Evolutionary conservation across 2,113 vertebrate species (phyloP).

Genomic region (Pangasianodon hypophthalmus): DNA sequence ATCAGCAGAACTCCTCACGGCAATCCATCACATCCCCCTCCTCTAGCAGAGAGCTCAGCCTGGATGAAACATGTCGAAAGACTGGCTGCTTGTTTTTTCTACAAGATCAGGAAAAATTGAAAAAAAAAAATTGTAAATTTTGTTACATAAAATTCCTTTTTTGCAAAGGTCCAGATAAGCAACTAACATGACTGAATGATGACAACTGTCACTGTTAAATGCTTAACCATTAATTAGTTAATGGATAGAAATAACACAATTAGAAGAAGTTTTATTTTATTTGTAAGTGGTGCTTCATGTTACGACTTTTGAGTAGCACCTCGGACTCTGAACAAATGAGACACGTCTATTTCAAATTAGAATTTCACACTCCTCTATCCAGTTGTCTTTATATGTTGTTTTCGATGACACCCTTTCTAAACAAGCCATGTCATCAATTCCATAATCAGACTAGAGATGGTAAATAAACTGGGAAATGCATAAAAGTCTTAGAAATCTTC

Average conservation of each 20-base stretch:
- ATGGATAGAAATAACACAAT: not conserved
- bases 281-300: not conserved
- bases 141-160: not conserved
- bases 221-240: not conserved
- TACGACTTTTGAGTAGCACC: not conserved
- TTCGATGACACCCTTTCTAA: not conserved
- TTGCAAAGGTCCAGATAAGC: not conserved
- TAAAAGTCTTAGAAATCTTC: not conserved
- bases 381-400: not conserved
- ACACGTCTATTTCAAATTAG: not conserved
- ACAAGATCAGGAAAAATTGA: not conserved
- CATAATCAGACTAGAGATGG: not conserved
- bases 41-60: slow-evolving; percentile 59
- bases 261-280: not conserved
- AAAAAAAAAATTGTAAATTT: not conserved
- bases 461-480: not conserved
- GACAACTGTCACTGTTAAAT: not conserved
- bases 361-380: not conserved
- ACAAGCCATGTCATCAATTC: not conserved
- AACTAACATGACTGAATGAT: not conserved
- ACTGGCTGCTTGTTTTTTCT: slow-evolving; percentile 42
- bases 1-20: slow-evolving; percentile 66
- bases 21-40: slow-evolving; percentile 66
- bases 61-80: slow-evolving; percentile 63
- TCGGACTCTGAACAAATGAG: not conserved